Evolutionary conservation across 2,888 invertebrate genomes (phyloP), one percentile per base, ranked within the genome.

Genomic region (Tiphia femorata): DNA sequence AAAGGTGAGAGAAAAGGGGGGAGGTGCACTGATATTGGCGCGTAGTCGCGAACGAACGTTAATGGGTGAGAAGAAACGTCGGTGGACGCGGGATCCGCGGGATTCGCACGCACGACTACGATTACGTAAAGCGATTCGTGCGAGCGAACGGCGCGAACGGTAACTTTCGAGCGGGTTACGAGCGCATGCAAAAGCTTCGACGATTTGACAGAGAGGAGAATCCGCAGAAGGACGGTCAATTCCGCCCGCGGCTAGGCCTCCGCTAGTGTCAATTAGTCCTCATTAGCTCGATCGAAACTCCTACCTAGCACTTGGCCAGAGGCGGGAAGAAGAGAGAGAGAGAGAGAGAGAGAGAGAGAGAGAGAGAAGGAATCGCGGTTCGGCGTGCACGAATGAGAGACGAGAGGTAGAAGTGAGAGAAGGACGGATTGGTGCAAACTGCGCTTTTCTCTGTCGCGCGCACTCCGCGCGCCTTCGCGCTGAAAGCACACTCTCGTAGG

Each of bases 251-350:
- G 29, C 19, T 12, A 12, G 19, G 57, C 55, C 58, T 61, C 57
- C 51, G 71, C 38, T 55, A 49, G 41, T 66, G 63, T 62, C 70
- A 70, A 70, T 70, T 70, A 72, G 69, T 35, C 49, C 61, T 72
- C 53, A 62, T 70, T 70, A 72, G 63, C 65, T 35, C 35, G 16
- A 25, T 33, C n/a, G 33, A 14, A n/a, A 14, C 33, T 33, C 33
- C 33, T 33, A 33, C 33, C 42, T 12, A 42, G 16, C 21, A 14
- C 8, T 10, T 4, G 6, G 23, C 10, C 25, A 48, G 27, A 7
- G 33, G 47, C 27, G 47, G 21, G 27, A 47, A 17, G 21, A 10
- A 4, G 46, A 35, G 35, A 14, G 42, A 42, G 4, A 16, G 25
- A 33, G 19, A 21, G 19, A 21, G 35, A 21, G 14, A 7, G 23